Percentiles rank a stretch among this genome's conserved stretches.
Conservation (phyloP, 2,888 invertebrate genomes). For the Steinernema scapterisci region DNA sequence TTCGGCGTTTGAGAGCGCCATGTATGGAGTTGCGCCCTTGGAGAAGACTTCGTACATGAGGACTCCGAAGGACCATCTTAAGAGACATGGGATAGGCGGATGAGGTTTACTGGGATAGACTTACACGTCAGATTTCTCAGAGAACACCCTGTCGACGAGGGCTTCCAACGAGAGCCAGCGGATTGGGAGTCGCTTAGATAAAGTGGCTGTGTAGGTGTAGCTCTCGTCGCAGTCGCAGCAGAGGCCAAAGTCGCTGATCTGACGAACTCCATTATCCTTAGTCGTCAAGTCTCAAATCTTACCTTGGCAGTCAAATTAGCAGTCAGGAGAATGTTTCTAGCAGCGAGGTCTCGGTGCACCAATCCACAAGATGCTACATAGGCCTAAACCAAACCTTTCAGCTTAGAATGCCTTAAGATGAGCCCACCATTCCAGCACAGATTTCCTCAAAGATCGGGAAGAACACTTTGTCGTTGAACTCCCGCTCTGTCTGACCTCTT, state of each 20-base stretch:
- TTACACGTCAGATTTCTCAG: slow-evolving; percentile 32
- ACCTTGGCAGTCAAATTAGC: slow-evolving; percentile 27
- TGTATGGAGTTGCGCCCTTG: slow-evolving; percentile 33
- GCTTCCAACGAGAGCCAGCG: slow-evolving; percentile 31
- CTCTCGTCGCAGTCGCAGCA: slow-evolving; percentile 31
- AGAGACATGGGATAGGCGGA: background rate
- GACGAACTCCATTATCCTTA: too few relatives aligned
- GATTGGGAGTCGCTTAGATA: slow-evolving; percentile 20
- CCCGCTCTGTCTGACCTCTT: slow-evolving; percentile 4
- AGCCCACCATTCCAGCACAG: slow-evolving; percentile 33
- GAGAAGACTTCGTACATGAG: slow-evolving; percentile 34
- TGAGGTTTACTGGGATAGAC: background rate
- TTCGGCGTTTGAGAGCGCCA: slow-evolving; percentile 35
- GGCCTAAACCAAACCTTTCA: slow-evolving; percentile 5
- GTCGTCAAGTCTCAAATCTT: background rate
- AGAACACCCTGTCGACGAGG: slow-evolving; percentile 29
- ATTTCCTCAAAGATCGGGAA: slow-evolving; percentile 27
- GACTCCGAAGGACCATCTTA: slow-evolving; percentile 34
- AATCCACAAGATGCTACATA: slow-evolving; percentile 75
- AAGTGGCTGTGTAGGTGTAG: slow-evolving; percentile 28
- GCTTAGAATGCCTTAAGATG: too few relatives aligned
- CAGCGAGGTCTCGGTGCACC: slow-evolving; percentile 96
- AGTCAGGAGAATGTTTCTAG: slow-evolving; percentile 69
- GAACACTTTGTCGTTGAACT: slow-evolving; percentile 23
- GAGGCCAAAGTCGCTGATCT: slow-evolving; percentile 33